Evolutionary conservation across 1,140 invertebrate species (phyloP), one percentile per base, ranked within the genome.

Genomic region (Trypoxylus dichotomus): DNA sequence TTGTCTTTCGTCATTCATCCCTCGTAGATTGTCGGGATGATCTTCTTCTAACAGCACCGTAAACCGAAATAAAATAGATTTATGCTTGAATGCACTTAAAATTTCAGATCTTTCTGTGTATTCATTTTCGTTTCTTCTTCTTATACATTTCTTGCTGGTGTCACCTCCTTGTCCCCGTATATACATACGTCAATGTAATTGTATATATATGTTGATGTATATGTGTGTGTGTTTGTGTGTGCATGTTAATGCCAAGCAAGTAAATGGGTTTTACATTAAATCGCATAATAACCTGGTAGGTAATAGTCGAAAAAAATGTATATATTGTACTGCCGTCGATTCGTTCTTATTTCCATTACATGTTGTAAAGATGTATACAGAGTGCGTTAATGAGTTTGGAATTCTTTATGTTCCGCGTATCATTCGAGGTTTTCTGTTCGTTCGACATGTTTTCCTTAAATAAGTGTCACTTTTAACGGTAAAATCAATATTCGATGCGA

Each of bases 191-290:
- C n/a, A n/a, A n/a, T 3, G 47, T 2, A 54, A n/a, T 15, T 68
- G 60, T 68, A 24, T 27, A 24, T 68, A 8, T 68, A 15, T 21
- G n/a, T n/a, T n/a, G n/a, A n/a, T n/a, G 24, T 27, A 68, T 68
- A 29, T 29, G 24, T 68, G 47, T 58, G 24, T 24, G 15, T 68
- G 60, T 68, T 21, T 68, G 60, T 63, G 21, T 68, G 60, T 68
- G 60, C 5, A 68, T 68, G 60, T 68, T 68, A 68, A 68, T 68
- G 60, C 60, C 60, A 68, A 25, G 60, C 27, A 68, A 68, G 27
- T 68, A 68, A 68, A 68, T 68, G 60, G 27, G 60, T 68, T 68
- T 68, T 68, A 68, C 60, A 68, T 68, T 68, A 68, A 68, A 68
- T 68, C 60, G 21, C 27, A 68, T 68, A 68, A 68, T 68, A 68